Conservation (phyloP, 2,888 invertebrate species). For the Rambutsinella grinnellia region DNA sequence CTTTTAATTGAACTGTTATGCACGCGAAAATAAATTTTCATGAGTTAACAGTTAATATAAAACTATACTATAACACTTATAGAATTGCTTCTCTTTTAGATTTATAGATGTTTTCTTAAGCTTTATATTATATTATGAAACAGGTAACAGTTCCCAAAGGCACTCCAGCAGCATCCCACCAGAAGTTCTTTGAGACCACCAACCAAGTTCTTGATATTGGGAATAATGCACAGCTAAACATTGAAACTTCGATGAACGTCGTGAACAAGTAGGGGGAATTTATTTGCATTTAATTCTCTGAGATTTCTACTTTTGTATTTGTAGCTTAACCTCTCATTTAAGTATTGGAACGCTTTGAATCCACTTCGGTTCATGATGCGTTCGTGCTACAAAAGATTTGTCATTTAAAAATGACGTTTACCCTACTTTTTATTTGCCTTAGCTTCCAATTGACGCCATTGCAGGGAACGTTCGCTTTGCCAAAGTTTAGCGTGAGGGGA, state of each 20-base stretch:
- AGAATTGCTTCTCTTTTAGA: too few relatives aligned
- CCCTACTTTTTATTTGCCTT: too few relatives aligned
- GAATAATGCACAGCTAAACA: constrained; percentile 68
- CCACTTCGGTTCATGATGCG: not conserved
- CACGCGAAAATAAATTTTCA: not conserved
- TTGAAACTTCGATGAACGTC: constrained; percentile 69
- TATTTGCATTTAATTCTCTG: constrained; percentile 8
- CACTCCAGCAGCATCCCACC: constrained; percentile 69
- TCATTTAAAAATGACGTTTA: constrained; percentile 1
- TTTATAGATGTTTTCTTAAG: not conserved
- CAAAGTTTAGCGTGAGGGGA: constrained; percentile 62
- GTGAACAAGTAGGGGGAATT: constrained; percentile 68
- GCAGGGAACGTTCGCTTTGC: constrained; percentile 65
- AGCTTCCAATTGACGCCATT: constrained; percentile 62
- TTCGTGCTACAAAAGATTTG: not conserved
- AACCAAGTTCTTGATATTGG: constrained; percentile 68
- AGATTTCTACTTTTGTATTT: constrained; percentile 9
- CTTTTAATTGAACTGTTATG: constrained; percentile 3
- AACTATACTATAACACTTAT: not conserved
- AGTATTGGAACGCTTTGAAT: not conserved
- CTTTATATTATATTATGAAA: not conserved
- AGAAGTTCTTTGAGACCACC: constrained; percentile 69
- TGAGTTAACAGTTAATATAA: too few relatives aligned
- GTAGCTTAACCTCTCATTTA: not conserved
- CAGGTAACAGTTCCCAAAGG: constrained; percentile 67